A percentile compares a stretch with the other conserved stretches of the same genome.
Evolutionary conservation across 2,888 invertebrate species (phyloP).

Genomic region (Nemapogon koenigi): DNA sequence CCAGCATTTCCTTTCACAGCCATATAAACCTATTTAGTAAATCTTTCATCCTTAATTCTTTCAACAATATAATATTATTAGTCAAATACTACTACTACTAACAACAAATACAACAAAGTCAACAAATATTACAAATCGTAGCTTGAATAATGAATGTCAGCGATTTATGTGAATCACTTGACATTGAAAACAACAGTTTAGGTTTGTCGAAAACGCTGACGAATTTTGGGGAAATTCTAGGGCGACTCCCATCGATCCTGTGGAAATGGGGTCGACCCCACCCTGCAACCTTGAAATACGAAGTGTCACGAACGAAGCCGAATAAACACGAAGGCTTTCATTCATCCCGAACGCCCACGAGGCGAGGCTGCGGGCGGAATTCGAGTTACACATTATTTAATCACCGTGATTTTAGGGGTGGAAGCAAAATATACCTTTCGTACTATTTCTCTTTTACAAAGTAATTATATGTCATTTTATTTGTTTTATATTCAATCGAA

Average conservation of each 20-base stretch:
- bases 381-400: conserved; percentile 15
- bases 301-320: conserved; percentile 35
- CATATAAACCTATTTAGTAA: background rate
- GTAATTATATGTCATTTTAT: too few relatives aligned
- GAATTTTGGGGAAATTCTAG: conserved; percentile 36
- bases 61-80: background rate
- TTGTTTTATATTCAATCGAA: too few relatives aligned
- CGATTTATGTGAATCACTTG: conserved; percentile 37
- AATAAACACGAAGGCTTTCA: conserved; percentile 40
- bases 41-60: background rate
- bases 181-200: conserved; percentile 46
- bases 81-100: too few relatives aligned
- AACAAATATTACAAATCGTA: background rate
- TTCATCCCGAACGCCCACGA: conserved; percentile 35
- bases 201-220: conserved; percentile 28
- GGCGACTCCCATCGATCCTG: conserved; percentile 57
- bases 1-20: background rate
- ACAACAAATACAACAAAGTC: background rate
- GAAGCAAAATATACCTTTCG: conserved; percentile 2
- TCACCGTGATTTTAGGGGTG: conserved; percentile 4
- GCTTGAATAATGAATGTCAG: background rate
- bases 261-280: conserved; percentile 47
- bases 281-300: conserved; percentile 41
- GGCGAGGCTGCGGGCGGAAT: conserved; percentile 26
- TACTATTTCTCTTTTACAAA: too few relatives aligned